Base-by-base conservation (phyloP, 2,888 invertebrate species). In the Temnothorax unifasciatus region DNA sequence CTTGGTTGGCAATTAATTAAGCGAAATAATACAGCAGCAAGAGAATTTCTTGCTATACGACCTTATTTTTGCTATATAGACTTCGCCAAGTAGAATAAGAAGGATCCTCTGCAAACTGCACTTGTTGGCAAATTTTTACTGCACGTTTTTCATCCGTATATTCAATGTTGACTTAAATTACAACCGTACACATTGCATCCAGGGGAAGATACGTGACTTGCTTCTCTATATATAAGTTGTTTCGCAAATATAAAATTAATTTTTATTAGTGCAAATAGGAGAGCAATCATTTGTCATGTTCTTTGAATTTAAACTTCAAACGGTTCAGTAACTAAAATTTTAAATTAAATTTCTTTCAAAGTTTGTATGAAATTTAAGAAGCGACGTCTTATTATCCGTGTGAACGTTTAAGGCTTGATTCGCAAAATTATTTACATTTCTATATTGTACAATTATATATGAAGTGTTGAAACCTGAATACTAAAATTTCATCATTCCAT, bases 1-100 rank as follows among this genome's bases (percentile, higher is more conserved):
- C 25, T 29, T 34, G 54, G 76, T 44, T 52, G 21, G 41, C 41
- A 66, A 75, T 88, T 88, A 86, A 89, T 89, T 89, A 87, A 84
- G 57, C 64, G 71, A 84, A 84, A 81, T 59, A 74, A 79, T 44
- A 68, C 15, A 54, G 13, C 50, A 41, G 34, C 21, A 44, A 15
- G 13, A 41, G 4, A 9, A 47, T 44, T 68, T 44, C n/a, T 68
- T 68, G 15, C 18, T 68, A n/a, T 6, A n/a, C 18, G 15, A 68
- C 5, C 29, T 38, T 38, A 50, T 47, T 64, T 66, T 57, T 3
- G 54, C n/a, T 77, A 21, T 25, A 41, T 41, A 9, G 6, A 66
- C 34, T 21, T 63, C 15, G 34, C 29, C 47, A 41, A 82, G 29
- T 25, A 38, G n/a, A 82, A 66, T 52, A 9, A 66, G 9, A 41